phyloP scores from a whole-genome alignment of 2,888 invertebrate species.

The Drosophila quinaria region DNA sequence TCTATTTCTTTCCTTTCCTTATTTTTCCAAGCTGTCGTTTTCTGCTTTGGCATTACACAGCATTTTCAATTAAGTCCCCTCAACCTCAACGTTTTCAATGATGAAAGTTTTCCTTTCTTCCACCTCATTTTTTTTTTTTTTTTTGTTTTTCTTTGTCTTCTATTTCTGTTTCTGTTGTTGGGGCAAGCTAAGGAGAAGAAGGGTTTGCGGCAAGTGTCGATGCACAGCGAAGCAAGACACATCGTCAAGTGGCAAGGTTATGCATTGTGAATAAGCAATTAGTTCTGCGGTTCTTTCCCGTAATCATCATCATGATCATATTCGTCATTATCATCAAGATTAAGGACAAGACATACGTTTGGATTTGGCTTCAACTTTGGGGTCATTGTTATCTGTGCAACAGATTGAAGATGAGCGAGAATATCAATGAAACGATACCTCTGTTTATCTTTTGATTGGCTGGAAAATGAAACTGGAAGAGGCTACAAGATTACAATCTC shows the following conservation, averaged over 20 bases:
- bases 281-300: conserved; percentile 65
- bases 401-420: conserved; percentile 28
- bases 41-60: conserved; percentile 57
- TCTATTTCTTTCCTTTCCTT: conserved; percentile 19
- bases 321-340: conserved; percentile 13
- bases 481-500: conserved; percentile 1
- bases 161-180: neutral
- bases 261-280: conserved; percentile 77
- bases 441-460: neutral
- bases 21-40: conserved; percentile 67
- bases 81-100: conserved; percentile 37
- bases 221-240: conserved; percentile 60
- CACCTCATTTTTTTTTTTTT: conserved; percentile 5
- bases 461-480: neutral
- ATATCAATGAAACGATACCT: conserved; percentile 22
- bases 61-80: conserved; percentile 72
- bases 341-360: conserved; percentile 13
- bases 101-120: conserved; percentile 52
- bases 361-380: conserved; percentile 41
- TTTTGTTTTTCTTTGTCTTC: conserved; percentile 6
- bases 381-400: conserved; percentile 60
- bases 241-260: conserved; percentile 74
- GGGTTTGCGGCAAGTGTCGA: conserved; percentile 46
- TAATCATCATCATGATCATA: conserved; percentile 15
- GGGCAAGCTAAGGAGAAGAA: conserved; percentile 8